These are phyloP conservation scores for Melipona quadrifasciata DNA, from an alignment of 1,140 invertebrate species.

Conservation along the genomic window DNA sequence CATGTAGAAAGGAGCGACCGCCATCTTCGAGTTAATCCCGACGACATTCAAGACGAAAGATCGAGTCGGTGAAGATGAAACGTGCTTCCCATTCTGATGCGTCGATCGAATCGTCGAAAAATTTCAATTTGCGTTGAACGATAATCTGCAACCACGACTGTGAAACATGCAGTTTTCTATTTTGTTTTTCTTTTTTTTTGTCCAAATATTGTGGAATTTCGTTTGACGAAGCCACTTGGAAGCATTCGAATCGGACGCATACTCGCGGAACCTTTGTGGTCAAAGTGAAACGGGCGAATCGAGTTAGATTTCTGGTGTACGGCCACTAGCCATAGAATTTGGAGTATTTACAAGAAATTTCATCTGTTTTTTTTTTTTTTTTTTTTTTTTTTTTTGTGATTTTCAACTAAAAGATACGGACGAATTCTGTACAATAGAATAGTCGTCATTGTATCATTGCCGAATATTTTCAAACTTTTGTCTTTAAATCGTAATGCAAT, in stretches of 20 bases:
- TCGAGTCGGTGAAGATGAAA: background rate
- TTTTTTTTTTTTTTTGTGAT: too few relatives aligned
- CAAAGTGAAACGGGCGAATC: too few relatives aligned
- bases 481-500: too few relatives aligned
- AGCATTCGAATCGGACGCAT: background rate
- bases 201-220: background rate
- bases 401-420: too few relatives aligned
- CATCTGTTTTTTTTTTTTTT: too few relatives aligned
- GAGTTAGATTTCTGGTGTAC: too few relatives aligned
- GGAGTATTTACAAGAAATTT: too few relatives aligned
- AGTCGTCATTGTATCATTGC: too few relatives aligned
- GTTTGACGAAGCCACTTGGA: background rate
- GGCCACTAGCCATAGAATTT: too few relatives aligned
- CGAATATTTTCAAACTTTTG: too few relatives aligned
- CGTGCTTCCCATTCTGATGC: background rate
- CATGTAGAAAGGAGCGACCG: background rate
- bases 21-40: background rate
- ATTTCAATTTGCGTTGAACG: background rate
- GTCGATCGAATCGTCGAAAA: background rate
- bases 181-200: background rate
- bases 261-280: too few relatives aligned
- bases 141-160: background rate
- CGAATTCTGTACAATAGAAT: too few relatives aligned
- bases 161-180: background rate
- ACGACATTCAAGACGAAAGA: background rate